Conservation (phyloP, 2,888 invertebrate genomes). For the Uloborus plumipes region DNA sequence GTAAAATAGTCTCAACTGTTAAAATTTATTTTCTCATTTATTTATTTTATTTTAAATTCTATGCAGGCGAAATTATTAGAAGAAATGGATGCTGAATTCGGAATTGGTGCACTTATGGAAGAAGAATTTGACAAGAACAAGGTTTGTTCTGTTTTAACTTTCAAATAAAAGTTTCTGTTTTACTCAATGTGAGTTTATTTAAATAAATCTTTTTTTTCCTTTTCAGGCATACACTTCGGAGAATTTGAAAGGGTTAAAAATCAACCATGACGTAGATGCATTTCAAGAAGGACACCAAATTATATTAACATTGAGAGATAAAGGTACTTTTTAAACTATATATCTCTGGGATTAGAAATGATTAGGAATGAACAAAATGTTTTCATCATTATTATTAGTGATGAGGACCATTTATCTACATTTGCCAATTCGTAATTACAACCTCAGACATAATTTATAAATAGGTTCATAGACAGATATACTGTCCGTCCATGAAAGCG, state of each 20-base stretch:
- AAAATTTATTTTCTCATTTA: not conserved
- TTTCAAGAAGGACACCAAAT: constrained; percentile 85
- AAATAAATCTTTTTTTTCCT: constrained; percentile 66
- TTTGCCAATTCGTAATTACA: too few species aligned
- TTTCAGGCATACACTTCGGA: constrained; percentile 78
- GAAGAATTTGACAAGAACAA: constrained; percentile 79
- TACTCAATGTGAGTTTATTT: not conserved
- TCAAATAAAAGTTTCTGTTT: constrained; percentile 10
- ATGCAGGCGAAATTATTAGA: constrained; percentile 90
- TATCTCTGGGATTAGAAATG: too few species aligned
- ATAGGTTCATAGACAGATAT: too few species aligned
- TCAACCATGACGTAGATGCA: constrained; percentile 83
- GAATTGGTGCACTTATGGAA: constrained; percentile 86
- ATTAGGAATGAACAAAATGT: too few species aligned
- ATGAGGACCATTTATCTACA: too few species aligned
- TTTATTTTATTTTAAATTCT: not conserved
- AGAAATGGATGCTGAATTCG: constrained; percentile 95
- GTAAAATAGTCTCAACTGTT: too few species aligned
- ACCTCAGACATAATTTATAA: too few species aligned
- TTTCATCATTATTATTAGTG: too few species aligned
- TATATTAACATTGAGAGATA: constrained; percentile 93
- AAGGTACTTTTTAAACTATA: constrained; percentile 73
- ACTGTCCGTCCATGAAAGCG: too few species aligned
- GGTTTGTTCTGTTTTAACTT: constrained; percentile 56
- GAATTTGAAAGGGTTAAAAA: constrained; percentile 84